These are phyloP conservation scores for Pseudobourletiella spinata DNA, from an alignment of 1,140 invertebrate species.

Conservation along the genomic window DNA sequence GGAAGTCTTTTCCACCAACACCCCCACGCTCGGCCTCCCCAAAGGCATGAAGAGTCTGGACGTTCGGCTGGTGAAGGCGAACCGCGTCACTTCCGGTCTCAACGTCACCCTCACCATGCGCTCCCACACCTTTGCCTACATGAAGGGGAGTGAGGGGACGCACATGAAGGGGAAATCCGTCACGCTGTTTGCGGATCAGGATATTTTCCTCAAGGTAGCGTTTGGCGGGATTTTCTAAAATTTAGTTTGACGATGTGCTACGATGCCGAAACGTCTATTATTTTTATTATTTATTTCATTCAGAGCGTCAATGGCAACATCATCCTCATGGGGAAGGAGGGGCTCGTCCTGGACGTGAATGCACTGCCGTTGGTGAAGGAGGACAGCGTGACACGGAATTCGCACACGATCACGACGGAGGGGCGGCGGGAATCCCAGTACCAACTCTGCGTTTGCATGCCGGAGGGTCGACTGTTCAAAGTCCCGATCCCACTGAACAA, in stretches of 20 bases:
- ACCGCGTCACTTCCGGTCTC: slow-evolving; percentile 61
- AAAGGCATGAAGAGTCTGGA: slow-evolving; percentile 53
- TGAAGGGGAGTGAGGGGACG: slow-evolving; percentile 44
- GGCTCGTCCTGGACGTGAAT: slow-evolving; percentile 60
- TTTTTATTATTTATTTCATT: slow-evolving; percentile 5
- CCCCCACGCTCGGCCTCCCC: slow-evolving; percentile 61
- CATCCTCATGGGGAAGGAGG: slow-evolving; percentile 57
- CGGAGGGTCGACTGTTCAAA: slow-evolving; percentile 67
- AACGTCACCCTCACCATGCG: slow-evolving; percentile 57
- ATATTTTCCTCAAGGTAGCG: slow-evolving; percentile 56
- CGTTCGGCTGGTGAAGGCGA: slow-evolving; percentile 57
- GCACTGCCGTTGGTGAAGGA: slow-evolving; percentile 57
- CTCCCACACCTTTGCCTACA: slow-evolving; percentile 44
- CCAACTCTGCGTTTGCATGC: slow-evolving; percentile 82
- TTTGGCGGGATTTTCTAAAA: background rate
- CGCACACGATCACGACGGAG: slow-evolving; percentile 39
- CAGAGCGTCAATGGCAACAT: slow-evolving; percentile 65
- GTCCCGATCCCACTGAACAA: slow-evolving; percentile 51
- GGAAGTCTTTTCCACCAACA: slow-evolving; percentile 63
- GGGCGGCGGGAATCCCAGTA: slow-evolving; percentile 49
- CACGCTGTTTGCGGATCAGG: slow-evolving; percentile 62
- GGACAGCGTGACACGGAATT: slow-evolving; percentile 39
- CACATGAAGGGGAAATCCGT: slow-evolving; percentile 53
- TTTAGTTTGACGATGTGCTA: background rate
- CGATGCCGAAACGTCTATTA: background rate